phyloP scores from a whole-genome alignment of 2,888 invertebrate genomes.

The Tillus elongatus region DNA sequence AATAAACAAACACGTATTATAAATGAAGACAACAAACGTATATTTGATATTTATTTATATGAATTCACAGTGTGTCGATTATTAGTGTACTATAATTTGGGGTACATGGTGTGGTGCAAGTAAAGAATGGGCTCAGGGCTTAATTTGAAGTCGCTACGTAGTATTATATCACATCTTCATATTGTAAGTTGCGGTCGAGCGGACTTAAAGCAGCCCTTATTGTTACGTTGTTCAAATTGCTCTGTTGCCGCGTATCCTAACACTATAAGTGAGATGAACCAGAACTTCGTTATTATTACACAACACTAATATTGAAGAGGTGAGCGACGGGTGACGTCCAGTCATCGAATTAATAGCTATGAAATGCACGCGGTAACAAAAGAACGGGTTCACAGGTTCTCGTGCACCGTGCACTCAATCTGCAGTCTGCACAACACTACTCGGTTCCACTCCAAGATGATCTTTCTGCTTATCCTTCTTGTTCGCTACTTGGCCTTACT shows the following conservation, averaged over 20 bases:
- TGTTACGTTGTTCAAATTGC: conserved; percentile 17
- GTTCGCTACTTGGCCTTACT: no score
- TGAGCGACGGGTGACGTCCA: no score
- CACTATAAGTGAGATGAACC: conserved; percentile 35
- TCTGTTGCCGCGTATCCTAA: conserved; percentile 22
- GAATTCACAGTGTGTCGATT: conserved; percentile 41
- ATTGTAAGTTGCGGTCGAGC: conserved; percentile 29
- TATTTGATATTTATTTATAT: conserved; percentile 41
- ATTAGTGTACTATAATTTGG: conserved; percentile 39
- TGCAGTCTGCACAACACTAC: no score
- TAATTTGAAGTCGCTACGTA: conserved; percentile 26
- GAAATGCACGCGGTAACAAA: no score
- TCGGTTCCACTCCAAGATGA: no score
- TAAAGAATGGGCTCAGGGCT: conserved; percentile 28
- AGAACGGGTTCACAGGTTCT: no score
- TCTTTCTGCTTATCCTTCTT: no score
- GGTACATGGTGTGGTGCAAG: conserved; percentile 39
- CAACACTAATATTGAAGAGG: conserved; percentile 38
- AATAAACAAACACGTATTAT: conserved; percentile 21
- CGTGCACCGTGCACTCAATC: no score
- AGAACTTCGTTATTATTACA: conserved; percentile 36
- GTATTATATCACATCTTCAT: conserved; percentile 37
- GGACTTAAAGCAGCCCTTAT: conserved; percentile 27
- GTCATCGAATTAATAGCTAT: no score
- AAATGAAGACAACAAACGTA: conserved; percentile 35